Evolutionary conservation across 2,888 invertebrate genomes (phyloP), one percentile per base, ranked within the genome.

Genomic region (Scaptomyza caliginosa): DNA sequence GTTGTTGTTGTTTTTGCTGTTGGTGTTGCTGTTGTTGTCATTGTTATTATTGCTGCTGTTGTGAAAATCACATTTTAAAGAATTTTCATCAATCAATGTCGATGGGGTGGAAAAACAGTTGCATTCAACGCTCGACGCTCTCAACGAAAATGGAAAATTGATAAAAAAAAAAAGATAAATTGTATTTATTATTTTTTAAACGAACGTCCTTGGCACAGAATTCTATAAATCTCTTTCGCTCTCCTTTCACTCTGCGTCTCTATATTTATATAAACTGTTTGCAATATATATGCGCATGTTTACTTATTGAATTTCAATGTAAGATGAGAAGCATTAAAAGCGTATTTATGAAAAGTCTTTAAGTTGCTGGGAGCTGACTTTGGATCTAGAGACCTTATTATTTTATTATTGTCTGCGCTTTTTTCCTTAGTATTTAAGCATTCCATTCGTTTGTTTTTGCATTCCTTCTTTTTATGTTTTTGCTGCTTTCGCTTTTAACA

Each of bases 71-170:
- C 63, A 77, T 67, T 71, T 77, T 71, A 66, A 70, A 56, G 60
- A 65, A 72, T 75, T 77, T 85, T 71, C 88, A 87, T 87, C 88
- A 87, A 85, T 87, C 82, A 82, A 82, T 82, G 86, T 87, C 79
- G 55, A 56, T 73, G 30, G n/a, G 0, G 48, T 2, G 68, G 58
- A 51, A 67, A 81, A 80, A 65, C 81, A 57, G 48, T 71, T 62
- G 59, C 71, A 46, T 63, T 72, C 55, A 73, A 63, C n/a, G n/a
- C 2, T 2, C 5, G 13, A 2, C 30, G 4, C 48, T 30, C 23
- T n/a, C n/a, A n/a, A 36, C 24, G 4, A 49, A 38, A 36, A 55
- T 36, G 26, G 26, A 19, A 39, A 45, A 59, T 58, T 59, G 32
- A 58, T 38, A 58, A 43, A 45, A 30, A 38, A 8, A 3, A 54